phyloP scores from a whole-genome alignment of 1,140 invertebrate genomes.

The Diorhabda carinulata region DNA sequence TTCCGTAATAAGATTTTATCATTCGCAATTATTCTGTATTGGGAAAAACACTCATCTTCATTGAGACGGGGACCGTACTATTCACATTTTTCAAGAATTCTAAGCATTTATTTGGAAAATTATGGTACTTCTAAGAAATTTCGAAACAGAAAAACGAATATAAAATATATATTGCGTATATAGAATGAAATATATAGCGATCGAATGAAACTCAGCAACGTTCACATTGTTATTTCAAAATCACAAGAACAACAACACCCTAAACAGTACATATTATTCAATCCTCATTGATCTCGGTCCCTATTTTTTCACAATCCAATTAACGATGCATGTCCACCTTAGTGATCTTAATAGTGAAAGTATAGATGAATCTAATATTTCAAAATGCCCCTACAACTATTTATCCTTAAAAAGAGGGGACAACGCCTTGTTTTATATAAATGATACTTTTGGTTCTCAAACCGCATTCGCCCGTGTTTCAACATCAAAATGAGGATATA shows the following conservation, averaged over 20 bases:
- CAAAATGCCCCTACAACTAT: background rate
- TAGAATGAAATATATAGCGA: too few species aligned
- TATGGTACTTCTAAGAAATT: too few species aligned
- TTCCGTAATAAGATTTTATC: too few species aligned
- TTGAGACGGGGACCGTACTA: too few species aligned
- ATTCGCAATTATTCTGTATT: too few species aligned
- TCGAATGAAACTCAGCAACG: too few species aligned
- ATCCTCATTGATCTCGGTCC: too few species aligned
- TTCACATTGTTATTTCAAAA: background rate
- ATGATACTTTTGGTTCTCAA: conserved; percentile 12
- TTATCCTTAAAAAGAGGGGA: conserved; percentile 13
- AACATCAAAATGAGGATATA: conserved; percentile 13
- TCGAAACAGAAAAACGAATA: too few species aligned
- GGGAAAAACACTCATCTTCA: too few species aligned
- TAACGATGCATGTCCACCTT: background rate
- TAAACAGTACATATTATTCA: background rate
- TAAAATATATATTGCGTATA: too few species aligned
- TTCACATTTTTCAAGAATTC: too few species aligned
- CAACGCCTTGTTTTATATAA: conserved; percentile 18
- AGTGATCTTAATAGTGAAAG: conserved; percentile 10
- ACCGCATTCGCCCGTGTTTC: conserved; percentile 7
- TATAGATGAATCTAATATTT: conserved; percentile 13
- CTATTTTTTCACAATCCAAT: conserved; percentile 1
- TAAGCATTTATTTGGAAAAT: too few species aligned
- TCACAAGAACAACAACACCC: background rate